Conservation (phyloP, 2,888 invertebrate genomes). For the Chelonus formosanus region DNA sequence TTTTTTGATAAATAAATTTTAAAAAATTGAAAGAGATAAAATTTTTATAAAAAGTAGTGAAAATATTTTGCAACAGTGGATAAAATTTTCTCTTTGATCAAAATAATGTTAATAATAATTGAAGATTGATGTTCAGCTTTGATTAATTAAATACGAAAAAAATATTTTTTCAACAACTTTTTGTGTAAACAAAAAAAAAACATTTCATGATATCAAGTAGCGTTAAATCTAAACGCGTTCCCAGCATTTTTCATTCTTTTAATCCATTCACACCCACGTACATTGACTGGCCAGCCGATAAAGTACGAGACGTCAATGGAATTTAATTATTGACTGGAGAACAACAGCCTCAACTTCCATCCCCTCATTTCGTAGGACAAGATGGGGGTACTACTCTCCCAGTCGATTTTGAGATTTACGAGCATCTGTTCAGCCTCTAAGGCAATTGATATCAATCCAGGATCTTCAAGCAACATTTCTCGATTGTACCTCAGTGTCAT, state of each 20-base stretch:
- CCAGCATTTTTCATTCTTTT: too few relatives aligned
- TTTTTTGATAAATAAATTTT: too few relatives aligned
- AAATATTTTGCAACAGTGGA: too few relatives aligned
- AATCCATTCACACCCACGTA: not conserved
- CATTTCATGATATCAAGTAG: too few relatives aligned
- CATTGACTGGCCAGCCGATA: conserved; percentile 36
- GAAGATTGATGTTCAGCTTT: too few relatives aligned
- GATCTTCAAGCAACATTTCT: not conserved
- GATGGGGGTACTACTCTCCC: conserved; percentile 7
- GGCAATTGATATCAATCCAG: conserved; percentile 18
- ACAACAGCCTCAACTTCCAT: conserved; percentile 34
- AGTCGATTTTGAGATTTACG: conserved; percentile 32
- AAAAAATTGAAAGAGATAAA: too few relatives aligned
- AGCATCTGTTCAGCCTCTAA: conserved; percentile 25
- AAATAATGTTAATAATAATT: too few relatives aligned
- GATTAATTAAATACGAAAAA: too few relatives aligned
- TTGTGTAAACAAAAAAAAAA: too few relatives aligned
- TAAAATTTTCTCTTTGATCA: not conserved
- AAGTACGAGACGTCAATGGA: conserved; percentile 45
- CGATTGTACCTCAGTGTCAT: conserved; percentile 20
- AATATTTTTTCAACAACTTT: too few relatives aligned
- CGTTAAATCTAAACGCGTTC: too few relatives aligned
- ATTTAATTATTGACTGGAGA: conserved; percentile 47
- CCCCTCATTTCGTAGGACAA: conserved; percentile 15
- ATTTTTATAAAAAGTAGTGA: too few relatives aligned